phyloP scores from a whole-genome alignment of 2,888 invertebrate genomes.

The Hydrotaea cyrtoneurina region DNA sequence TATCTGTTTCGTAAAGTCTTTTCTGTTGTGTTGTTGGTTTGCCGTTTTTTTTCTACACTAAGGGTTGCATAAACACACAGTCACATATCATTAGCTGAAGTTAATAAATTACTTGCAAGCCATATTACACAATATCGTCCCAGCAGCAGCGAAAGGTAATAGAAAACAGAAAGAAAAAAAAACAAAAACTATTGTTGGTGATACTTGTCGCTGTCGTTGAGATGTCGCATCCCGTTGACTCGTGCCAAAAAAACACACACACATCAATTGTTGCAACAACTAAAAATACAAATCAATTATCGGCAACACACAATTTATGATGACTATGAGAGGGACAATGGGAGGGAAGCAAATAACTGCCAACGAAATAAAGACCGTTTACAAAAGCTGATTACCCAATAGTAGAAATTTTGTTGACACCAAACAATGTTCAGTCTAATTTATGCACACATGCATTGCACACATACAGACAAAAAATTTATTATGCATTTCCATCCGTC shows the following conservation, averaged over 20 bases:
- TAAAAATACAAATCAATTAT: constrained; percentile 19
- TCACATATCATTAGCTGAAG: constrained; percentile 33
- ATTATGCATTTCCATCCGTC: too few species aligned
- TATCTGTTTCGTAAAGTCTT: not conserved
- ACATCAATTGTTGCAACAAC: not conserved
- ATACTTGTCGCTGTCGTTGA: not conserved
- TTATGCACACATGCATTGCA: too few species aligned
- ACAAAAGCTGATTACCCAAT: not conserved
- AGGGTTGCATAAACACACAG: constrained; percentile 23
- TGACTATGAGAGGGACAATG: not conserved
- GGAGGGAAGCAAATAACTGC: not conserved
- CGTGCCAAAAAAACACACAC: constrained; percentile 29
- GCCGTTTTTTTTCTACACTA: not conserved
- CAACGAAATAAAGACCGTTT: not conserved
- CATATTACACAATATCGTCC: constrained; percentile 2
- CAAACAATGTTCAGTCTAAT: not conserved
- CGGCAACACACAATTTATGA: not conserved
- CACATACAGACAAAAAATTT: too few species aligned
- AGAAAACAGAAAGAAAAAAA: not conserved
- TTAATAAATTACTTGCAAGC: constrained; percentile 39
- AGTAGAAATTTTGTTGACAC: not conserved
- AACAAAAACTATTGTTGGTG: too few species aligned
- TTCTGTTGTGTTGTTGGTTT: not conserved
- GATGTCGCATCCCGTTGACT: constrained; percentile 22
- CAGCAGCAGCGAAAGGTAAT: not conserved